Evolutionary conservation across 2,888 invertebrate genomes (phyloP).

Genomic region (Oegoconia quadripuncta): DNA sequence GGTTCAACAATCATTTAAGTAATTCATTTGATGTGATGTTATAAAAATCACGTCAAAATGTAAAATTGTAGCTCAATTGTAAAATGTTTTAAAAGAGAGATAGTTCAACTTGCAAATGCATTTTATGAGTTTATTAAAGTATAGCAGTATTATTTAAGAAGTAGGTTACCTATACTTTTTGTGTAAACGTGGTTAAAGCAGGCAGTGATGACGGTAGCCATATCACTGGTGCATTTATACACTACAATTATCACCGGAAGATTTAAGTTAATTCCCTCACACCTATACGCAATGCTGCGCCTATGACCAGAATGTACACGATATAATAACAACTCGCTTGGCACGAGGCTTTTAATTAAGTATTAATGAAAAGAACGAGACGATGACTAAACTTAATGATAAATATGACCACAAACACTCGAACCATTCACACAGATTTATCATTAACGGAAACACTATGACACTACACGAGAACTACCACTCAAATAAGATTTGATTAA

Average conservation of each 20-base stretch:
- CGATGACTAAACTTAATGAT: conserved; percentile 59
- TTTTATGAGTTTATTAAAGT: too few relatives aligned
- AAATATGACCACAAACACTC: conserved; percentile 65
- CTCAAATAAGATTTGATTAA: conserved; percentile 55
- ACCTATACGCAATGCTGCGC: conserved; percentile 53
- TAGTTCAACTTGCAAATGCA: too few relatives aligned
- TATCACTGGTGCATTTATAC: conserved; percentile 36
- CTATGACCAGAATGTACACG: conserved; percentile 78
- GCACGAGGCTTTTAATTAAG: conserved; percentile 48
- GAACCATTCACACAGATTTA: conserved; percentile 56
- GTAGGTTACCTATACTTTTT: too few relatives aligned
- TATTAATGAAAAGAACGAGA: conserved; percentile 47
- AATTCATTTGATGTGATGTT: too few relatives aligned
- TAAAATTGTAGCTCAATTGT: too few relatives aligned
- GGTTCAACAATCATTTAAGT: too few relatives aligned
- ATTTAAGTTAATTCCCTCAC: conserved; percentile 46
- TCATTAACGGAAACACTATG: conserved; percentile 53
- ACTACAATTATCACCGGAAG: conserved; percentile 40
- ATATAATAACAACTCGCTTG: conserved; percentile 54
- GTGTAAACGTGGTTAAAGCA: conserved; percentile 17
- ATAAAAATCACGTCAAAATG: too few relatives aligned
- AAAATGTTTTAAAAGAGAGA: too few relatives aligned
- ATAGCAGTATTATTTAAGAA: too few relatives aligned
- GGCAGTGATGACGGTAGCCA: conserved; percentile 23
- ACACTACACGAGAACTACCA: conserved; percentile 57